Base-by-base conservation (phyloP, 1,140 invertebrate genomes). In the Octopus sinensis region DNA sequence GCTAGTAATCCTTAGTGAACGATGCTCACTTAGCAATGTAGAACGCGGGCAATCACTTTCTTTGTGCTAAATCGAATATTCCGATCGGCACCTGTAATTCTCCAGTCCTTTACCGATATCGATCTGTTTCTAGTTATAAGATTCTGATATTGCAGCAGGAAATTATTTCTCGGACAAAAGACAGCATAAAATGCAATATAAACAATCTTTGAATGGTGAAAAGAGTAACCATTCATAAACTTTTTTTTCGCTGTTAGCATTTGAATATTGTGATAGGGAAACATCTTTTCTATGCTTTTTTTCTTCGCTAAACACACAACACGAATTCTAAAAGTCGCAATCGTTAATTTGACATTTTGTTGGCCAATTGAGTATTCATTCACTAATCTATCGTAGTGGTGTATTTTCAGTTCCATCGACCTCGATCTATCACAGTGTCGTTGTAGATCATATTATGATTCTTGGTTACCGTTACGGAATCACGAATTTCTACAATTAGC, bases 191-290 rank as follows among this genome's bases (percentile, higher is more conserved):
- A 68, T 13, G 62, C 62, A 68, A n/a, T 68, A 68, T 68, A 68
- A 68, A 68, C 62, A 68, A 68, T n/a, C 62, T 68, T 68, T 12
- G n/a, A n/a, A 68, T 68, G 62, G 62, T 68, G 62, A 68, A 68
- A 13, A 68, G 62, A 68, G 62, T 68, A 68, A n/a, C 3, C 62
- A 68, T 68, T 68, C 12, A 68, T 68, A 68, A n/a, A 68, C n/a
- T 68, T n/a, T 13, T n/a, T 12, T 68, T 68, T n/a, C 62, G 62
- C 62, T 13, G 3, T 68, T 68, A n/a, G n/a, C 62, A n/a, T 68
- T 68, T 68, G 62, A 68, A 68, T n/a, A 68, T n/a, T 68, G 62
- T 68, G 12, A 13, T 68, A 13, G 62, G n/a, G 12, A 68, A 68
- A 68, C n/a, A 68, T n/a, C 62, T 68, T n/a, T 13, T 68, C 62